Base-by-base conservation (phyloP, 2,113 vertebrate genomes). In the Antidorcas marsupialis region DNA sequence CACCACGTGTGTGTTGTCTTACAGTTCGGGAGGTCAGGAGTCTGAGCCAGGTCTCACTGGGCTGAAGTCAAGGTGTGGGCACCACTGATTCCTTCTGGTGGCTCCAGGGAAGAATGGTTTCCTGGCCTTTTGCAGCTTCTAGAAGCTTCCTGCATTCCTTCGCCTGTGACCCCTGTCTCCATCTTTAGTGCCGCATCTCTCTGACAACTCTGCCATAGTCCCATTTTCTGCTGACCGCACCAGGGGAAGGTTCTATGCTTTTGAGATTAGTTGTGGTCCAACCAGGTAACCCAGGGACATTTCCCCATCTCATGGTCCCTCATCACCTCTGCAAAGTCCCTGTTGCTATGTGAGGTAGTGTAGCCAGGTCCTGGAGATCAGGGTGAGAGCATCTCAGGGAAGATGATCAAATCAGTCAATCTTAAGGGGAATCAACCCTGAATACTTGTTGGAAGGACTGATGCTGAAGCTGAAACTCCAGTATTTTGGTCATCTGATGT, bases 171-270 rank as follows among this genome's bases (percentile, higher is more conserved):
- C 62, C 55, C 36, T 25, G 30, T 71, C 84, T 28, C n/a, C 6
- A 2, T 60, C 30, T 39, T 43, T 15, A 45, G 0, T 0, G 21
- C n/a, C 5, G 0, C 3, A 0, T 30, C 83, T 92, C 81, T 64
- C 8, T 13, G 28, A 17, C n/a, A 45, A 1, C 90, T n/a, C 17
- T 52, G n/a, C 19, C 27, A 0, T 33, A 3, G 14, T 14, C 84
- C 36, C 5, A 7, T 30, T 5, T 79, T 50, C 36, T 11, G 52
- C 74, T 33, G 43, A 86, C 74, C 57, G n/a, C 28, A 39, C 39
- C 30, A 39, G 33, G 39, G 47, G n/a, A 47, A 36, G 4, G 39
- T 7, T 74, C 39, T 71, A 43, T 7, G 2, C 74, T 84, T 71
- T 15, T 43, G 19, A 43, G 83, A 11, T 87, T 17, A 14, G 28